phyloP scores from a whole-genome alignment of 2,797 vertebrate genomes.

The Borostomias antarcticus region DNA sequence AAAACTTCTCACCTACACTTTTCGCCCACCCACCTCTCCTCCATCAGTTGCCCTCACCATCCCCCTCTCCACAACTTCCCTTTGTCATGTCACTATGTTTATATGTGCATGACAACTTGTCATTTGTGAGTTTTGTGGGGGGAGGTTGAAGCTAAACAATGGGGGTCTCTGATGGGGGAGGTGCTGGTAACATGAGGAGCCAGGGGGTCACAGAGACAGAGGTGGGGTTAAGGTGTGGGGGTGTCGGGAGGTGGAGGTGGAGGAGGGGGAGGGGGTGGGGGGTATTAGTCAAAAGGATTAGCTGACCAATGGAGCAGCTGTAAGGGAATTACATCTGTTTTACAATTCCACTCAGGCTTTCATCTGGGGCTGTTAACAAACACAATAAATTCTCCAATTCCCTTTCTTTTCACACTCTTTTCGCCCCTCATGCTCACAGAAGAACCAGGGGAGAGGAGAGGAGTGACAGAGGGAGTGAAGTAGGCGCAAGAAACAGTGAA shows the following conservation, averaged over 20 bases:
- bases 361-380: slow-evolving; percentile 78
- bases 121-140: slow-evolving; percentile 64
- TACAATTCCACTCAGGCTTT: slow-evolving; percentile 79
- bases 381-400: slow-evolving; percentile 78
- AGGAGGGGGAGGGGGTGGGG: slow-evolving; percentile 48
- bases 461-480: slow-evolving; percentile 32
- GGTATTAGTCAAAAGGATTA: slow-evolving; percentile 81
- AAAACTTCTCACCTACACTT: slow-evolving; percentile 14
- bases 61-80: slow-evolving; percentile 3
- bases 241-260: slow-evolving; percentile 52
- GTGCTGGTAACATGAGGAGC: slow-evolving; percentile 63
- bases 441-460: slow-evolving; percentile 16
- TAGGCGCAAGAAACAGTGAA: slow-evolving; percentile 28
- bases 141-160: slow-evolving; percentile 60
- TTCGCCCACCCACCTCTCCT: slow-evolving; percentile 14
- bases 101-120: slow-evolving; percentile 63
- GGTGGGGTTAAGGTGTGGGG: slow-evolving; percentile 32
- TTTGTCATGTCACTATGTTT: slow-evolving; percentile 66
- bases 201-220: slow-evolving; percentile 57
- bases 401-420: slow-evolving; percentile 68
- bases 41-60: background rate
- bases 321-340: slow-evolving; percentile 84
- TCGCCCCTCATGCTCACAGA: slow-evolving; percentile 39
- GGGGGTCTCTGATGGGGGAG: slow-evolving; percentile 62
- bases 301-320: slow-evolving; percentile 77